phyloP scores from a whole-genome alignment of 2,797 vertebrate species.

The Hoplostethus mediterraneus region DNA sequence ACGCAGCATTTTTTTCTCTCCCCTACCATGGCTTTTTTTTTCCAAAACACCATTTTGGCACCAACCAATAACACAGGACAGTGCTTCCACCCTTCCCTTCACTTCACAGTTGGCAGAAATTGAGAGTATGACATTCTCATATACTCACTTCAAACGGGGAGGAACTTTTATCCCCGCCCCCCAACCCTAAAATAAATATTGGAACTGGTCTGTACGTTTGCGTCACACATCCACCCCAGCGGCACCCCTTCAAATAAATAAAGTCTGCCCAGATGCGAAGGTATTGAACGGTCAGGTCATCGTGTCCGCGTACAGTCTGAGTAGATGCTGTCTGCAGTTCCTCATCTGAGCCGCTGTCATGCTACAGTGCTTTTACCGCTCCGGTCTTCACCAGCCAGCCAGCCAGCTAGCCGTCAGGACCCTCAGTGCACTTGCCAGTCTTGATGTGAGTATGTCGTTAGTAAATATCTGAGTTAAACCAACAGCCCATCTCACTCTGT shows the following conservation, averaged over 20 bases:
- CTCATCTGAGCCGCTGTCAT: slow-evolving; percentile 52
- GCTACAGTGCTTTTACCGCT: slow-evolving; percentile 64
- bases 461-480: slow-evolving; percentile 36
- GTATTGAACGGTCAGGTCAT: slow-evolving; percentile 42
- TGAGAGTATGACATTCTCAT: slow-evolving; percentile 39
- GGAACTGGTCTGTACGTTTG: slow-evolving; percentile 45
- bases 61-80: slow-evolving; percentile 42
- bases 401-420: slow-evolving; percentile 50
- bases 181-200: slow-evolving; percentile 76
- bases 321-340: slow-evolving; percentile 39
- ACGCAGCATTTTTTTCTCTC: slow-evolving; percentile 36
- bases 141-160: slow-evolving; percentile 31
- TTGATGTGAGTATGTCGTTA: slow-evolving; percentile 57
- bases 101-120: slow-evolving; percentile 65
- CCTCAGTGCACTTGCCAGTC: slow-evolving; percentile 67
- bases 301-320: slow-evolving; percentile 30
- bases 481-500: slow-evolving; percentile 29
- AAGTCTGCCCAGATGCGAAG: slow-evolving; percentile 62
- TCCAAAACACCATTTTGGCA: slow-evolving; percentile 48
- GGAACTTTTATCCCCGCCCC: slow-evolving; percentile 14
- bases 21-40: slow-evolving; percentile 16
- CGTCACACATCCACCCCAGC: slow-evolving; percentile 24
- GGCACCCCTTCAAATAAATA: slow-evolving; percentile 67
- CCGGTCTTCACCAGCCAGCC: slow-evolving; percentile 43
- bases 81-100: slow-evolving; percentile 37